Base-by-base conservation (phyloP, 2,888 invertebrate species). In the Smittia aterrima region DNA sequence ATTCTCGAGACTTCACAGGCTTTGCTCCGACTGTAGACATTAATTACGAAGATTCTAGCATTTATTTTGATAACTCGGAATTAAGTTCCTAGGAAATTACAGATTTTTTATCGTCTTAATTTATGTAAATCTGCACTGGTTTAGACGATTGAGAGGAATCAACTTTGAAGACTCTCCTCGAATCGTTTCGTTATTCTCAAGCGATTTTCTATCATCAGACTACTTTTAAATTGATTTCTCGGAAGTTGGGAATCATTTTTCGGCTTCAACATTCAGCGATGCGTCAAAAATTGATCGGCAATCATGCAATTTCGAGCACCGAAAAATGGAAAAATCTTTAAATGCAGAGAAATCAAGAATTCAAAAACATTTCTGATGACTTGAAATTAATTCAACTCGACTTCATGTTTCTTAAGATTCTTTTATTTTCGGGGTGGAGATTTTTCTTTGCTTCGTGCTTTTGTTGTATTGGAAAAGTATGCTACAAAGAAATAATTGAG, bases 281-380 rank as follows among this genome's bases (percentile, higher is more conserved):
- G 67, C 67, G 38, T 62, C 58, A 72, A 72, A 72, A 62, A 72
- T 72, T 72, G 72, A 72, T 62, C 72, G 72, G 72, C 25, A 54
- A 72, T 68, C 68, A 68, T 68, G 68, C 68, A 68, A 68, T 47
- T 68, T 68, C 47, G 53, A 16, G n/a, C 18, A 47, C n/a, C 32
- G 9, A 32, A 32, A 9, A 32, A 32, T 32, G 32, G 32, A 32
- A 58, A 53, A 58, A n/a, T 24, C 4, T 58, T 22, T 58, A 58
- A 58, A 58, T 58, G 58, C 24, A 22, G 20, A 47, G 20, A 18
- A 20, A 6, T 27, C 27, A 27, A 64, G 25, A 24, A 64, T 25
- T 27, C 64, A 64, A 16, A 58, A 27, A 27, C 20, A 64, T 1
- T 27, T n/a, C n/a, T 27, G 27, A 64, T 16, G 64, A 64, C 25